Conservation (phyloP, 2,888 invertebrate genomes). For the Trichopoda pennipes region DNA sequence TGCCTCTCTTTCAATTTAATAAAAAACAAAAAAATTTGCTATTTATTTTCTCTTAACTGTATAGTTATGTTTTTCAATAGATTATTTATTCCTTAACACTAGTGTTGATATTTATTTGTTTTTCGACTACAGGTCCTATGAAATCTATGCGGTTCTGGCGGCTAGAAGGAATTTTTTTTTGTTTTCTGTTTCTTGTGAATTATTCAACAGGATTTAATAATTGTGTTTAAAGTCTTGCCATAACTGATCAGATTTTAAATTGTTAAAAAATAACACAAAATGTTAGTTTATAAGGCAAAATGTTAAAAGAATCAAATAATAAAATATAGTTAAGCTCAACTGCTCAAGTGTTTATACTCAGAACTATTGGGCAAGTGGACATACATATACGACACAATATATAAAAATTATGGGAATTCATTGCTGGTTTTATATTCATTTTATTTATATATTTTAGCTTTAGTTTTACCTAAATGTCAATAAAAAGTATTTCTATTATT, state of each 20-base stretch:
- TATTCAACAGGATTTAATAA: no score
- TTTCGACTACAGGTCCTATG: not conserved
- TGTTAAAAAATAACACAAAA: no score
- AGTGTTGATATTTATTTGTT: not conserved
- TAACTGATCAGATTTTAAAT: no score
- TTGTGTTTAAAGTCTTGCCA: no score
- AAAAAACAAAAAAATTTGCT: no score
- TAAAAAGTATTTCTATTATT: constrained; percentile 36
- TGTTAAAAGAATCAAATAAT: no score
- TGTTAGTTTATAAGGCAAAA: no score
- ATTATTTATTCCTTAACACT: no score
- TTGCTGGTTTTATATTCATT: constrained; percentile 8
- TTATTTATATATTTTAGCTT: not conserved
- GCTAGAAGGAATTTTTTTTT: not conserved
- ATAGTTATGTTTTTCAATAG: not conserved
- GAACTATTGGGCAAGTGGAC: not conserved
- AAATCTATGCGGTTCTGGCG: not conserved
- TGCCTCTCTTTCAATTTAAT: no score
- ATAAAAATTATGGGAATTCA: not conserved
- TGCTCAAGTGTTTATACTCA: not conserved
- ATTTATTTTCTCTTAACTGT: not conserved
- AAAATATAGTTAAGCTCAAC: not conserved
- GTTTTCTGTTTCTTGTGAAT: not conserved
- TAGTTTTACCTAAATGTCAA: constrained; percentile 34
- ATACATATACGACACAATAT: no score